Base-by-base conservation (phyloP, 1,140 invertebrate genomes). In the Magallana ariakensis region DNA sequence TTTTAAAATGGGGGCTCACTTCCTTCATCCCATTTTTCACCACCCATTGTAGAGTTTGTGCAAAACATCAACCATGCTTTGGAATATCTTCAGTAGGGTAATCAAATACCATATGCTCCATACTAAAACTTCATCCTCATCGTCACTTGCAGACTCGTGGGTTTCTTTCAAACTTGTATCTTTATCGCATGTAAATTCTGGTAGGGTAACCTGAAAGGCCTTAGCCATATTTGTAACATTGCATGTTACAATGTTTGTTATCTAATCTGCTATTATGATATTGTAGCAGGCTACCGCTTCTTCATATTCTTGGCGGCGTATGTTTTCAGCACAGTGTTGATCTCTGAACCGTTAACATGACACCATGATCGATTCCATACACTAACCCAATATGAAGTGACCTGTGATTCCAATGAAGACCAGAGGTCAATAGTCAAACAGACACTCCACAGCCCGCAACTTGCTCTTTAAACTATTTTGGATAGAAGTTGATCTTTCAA, bases 281-380 rank as follows among this genome's bases (percentile, higher is more conserved):
- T 82, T 80, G 56, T 58, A 83, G 84, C 60, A 85, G 33, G 70
- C 80, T 81, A 87, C 56, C 54, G 75, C 55, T 57, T 87, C 83
- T 55, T 85, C 87, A 84, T 87, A 87, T 54, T 87, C 84, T 10
- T 87, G 87, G 4, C 87, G 87, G 4, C 87, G 56, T 57, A 87
- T 87, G 19, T 80, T 85, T 60, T 87, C 80, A 55, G 80, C 57
- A 75, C 22, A 83, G 60, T 83, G 58, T 54, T 85, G 57, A 9
- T 75, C 80, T 75, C 75, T 85, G 60, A 88, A 88, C 4, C 58
- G 19, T 16, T 85, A 1, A 58, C 83, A 70, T 70, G 60, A 66
- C 22, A 85, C 53, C 83, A 85, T 85, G 0, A 88, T 26, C 7
- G 84, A 82, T 57, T 88, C 66, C 80, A 85, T 80, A 46, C 57